Evolutionary conservation across 2,113 vertebrate genomes (phyloP), one percentile per base, ranked within the genome.

Genomic region (Zapornia atra): DNA sequence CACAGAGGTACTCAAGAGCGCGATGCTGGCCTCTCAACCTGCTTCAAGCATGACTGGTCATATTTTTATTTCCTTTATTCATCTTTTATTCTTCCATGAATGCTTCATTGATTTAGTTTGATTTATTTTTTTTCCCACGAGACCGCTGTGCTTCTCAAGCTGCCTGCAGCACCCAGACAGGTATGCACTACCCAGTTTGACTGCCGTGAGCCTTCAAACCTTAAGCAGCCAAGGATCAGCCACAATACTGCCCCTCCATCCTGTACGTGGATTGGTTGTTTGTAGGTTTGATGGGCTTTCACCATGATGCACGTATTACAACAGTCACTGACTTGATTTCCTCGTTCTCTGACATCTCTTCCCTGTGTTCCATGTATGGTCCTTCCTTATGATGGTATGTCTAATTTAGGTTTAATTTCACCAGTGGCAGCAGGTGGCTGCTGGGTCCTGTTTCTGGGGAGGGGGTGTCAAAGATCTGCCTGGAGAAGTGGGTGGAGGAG

Each of bases 181-280:
- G 46, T 48, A 9, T 19, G n/a, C 8, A 11, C 15, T 63, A 5
- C 1, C 0, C 28, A 9, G 3, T 61, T n/a, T 63, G 36, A 70
- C 51, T 91, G 50, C 60, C 63, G 12, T 4, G 17, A 34, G 33
- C 7, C 50, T 11, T 59, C 65, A 82, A 20, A 86, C 33, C 34
- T 79, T 34, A 26, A 1, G 5, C 24, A 79, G 63, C 75, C 50
- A 22, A 26, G 53, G 31, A 33, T 57, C 71, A 88, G 42, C 29
- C 50, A 38, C n/a, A 8, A 10, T 91, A 12, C 51, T 79, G 33
- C 48, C 53, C 33, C 87, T 54, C 57, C 21, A 68, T 50, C 18
- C 66, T 69, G 24, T 29, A 13, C 1, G 3, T 57, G 53, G 29
- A 21, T 94, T 64, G 65, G 22, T 10, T 64, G 15, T 82, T 90